Evolutionary conservation across 2,797 vertebrate species (phyloP).

Genomic region (Odontamblyopus lacepedii): DNA sequence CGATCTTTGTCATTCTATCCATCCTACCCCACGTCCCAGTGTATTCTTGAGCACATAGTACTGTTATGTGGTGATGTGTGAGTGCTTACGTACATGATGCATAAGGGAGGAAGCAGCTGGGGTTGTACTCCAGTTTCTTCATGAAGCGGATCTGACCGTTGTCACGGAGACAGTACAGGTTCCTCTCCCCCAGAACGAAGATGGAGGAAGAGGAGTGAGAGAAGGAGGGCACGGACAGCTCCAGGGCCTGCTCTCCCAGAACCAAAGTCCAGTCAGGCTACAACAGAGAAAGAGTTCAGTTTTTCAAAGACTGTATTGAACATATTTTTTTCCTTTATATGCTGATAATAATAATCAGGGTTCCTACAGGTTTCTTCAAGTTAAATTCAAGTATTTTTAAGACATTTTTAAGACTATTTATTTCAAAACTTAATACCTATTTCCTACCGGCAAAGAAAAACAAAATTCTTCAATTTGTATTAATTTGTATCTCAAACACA

Average conservation of each 20-base stretch:
- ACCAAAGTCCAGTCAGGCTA: slow-evolving; percentile 94
- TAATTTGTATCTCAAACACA: no score
- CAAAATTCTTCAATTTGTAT: no score
- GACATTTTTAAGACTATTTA: no score
- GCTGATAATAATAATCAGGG: no score
- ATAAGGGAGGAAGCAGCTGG: slow-evolving; percentile 95
- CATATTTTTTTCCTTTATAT: background rate
- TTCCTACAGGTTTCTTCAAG: no score
- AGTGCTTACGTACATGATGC: slow-evolving; percentile 81
- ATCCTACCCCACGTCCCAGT: background rate
- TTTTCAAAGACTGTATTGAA: no score
- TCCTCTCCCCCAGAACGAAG: slow-evolving; percentile 92
- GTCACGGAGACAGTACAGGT: slow-evolving; percentile 92
- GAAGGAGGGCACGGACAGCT: slow-evolving; percentile 84
- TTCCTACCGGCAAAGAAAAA: no score
- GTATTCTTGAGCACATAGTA: no score
- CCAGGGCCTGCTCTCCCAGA: slow-evolving; percentile 92
- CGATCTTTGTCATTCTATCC: background rate
- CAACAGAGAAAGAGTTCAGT: slow-evolving; percentile 15
- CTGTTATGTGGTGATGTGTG: background rate
- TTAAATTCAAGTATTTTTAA: no score
- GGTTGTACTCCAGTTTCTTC: slow-evolving; percentile 95
- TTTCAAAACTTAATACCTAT: no score
- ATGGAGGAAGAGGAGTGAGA: slow-evolving; percentile 83
- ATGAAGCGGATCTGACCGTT: slow-evolving; percentile 96